Percentiles rank a stretch among this genome's conserved stretches.
phyloP scores from a whole-genome alignment of 2,797 vertebrate genomes.

The Loriculus beryllinus region DNA sequence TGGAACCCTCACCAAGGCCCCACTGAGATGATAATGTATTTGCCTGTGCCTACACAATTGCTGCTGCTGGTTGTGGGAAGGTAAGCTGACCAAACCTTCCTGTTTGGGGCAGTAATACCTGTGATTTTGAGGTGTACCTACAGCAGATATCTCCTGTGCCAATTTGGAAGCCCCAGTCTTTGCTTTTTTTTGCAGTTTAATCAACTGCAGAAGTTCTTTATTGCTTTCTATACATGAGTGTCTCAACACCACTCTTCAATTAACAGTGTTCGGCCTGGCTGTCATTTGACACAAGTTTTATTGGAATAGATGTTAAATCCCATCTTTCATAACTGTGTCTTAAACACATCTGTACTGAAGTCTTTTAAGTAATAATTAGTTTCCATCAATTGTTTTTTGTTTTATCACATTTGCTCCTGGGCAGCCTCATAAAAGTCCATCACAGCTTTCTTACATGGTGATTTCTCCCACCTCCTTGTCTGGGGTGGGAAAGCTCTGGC shows the following conservation, averaged over 20 bases:
- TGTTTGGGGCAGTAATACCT: not conserved
- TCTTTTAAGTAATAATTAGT: conserved; percentile 4
- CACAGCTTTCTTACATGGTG: fast-evolving
- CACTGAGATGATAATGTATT: not conserved
- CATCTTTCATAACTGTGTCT: conserved; percentile 22
- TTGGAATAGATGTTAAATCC: conserved; percentile 10
- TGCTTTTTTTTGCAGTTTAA: not conserved
- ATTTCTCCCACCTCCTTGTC: not conserved
- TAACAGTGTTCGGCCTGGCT: not conserved
- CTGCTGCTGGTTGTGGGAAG: not conserved
- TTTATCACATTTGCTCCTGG: not conserved
- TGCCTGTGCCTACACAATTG: fast-evolving
- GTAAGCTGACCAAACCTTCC: not conserved
- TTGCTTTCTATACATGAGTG: conserved; percentile 5
- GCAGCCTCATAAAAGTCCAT: not conserved
- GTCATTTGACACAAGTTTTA: conserved; percentile 3
- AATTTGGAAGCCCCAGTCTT: not conserved
- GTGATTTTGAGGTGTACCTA: not conserved
- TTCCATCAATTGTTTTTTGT: not conserved
- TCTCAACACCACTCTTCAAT: not conserved
- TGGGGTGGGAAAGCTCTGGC: not conserved
- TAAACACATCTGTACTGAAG: not conserved
- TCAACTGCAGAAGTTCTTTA: conserved; percentile 44
- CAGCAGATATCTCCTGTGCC: not conserved
- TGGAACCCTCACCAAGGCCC: not conserved